Conservation (phyloP, 1,140 invertebrate species). For the Caenorhabditis latens region DNA sequence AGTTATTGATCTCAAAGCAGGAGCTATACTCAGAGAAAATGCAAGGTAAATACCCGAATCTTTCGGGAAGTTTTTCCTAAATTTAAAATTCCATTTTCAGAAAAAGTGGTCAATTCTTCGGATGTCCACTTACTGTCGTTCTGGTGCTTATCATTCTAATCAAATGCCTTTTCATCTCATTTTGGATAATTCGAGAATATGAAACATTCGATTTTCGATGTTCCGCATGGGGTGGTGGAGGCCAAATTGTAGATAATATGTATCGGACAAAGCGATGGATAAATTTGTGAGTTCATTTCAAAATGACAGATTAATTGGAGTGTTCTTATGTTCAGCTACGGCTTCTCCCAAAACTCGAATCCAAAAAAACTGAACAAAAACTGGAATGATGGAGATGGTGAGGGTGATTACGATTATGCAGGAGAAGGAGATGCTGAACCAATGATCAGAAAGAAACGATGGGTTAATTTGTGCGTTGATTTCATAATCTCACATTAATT, state of each 20-base stretch:
- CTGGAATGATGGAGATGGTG: neutral
- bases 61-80: too few species aligned
- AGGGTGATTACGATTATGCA: conserved; percentile 1
- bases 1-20: conserved; percentile 58
- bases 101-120: conserved; percentile 37
- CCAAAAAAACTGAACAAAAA: neutral
- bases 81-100: neutral
- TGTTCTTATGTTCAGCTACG: neutral
- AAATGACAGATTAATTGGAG: neutral
- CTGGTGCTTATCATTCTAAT: conserved; percentile 9
- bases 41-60: neutral
- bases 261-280: neutral
- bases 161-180: neutral
- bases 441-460: neutral
- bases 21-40: conserved; percentile 50
- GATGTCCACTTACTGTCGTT: conserved; percentile 8
- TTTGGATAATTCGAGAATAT: conserved; percentile 25
- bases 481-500: too few species aligned
- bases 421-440: neutral
- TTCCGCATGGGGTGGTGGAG: neutral
- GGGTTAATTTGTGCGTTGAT: neutral
- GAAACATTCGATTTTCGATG: conserved; percentile 48
- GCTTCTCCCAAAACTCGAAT: neutral
- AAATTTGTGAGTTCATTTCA: neutral
- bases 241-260: neutral